These are phyloP conservation scores for Lucifuga dentata DNA, from an alignment of 2,113 vertebrate species.

Conservation along the genomic window DNA sequence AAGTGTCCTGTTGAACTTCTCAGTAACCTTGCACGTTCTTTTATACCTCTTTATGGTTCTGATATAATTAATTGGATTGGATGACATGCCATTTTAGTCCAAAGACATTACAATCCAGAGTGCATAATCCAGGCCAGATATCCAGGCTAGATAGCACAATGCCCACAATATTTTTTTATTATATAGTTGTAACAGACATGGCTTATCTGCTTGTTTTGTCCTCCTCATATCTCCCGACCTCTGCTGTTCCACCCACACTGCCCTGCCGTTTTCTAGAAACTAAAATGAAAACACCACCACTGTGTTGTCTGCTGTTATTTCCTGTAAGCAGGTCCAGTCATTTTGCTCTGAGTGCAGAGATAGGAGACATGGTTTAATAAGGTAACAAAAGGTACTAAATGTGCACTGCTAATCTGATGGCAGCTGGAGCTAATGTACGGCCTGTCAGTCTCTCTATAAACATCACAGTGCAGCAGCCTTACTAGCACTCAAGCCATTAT, in stretches of 20 bases:
- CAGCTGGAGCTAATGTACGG: slow-evolving; percentile 25
- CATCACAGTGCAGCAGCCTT: slow-evolving; percentile 24
- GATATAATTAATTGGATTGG: not conserved
- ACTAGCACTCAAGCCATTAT: slow-evolving; percentile 44
- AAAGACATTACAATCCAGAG: not conserved
- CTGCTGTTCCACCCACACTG: slow-evolving; percentile 24
- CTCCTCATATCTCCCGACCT: slow-evolving; percentile 13
- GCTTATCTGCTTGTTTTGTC: slow-evolving; percentile 37
- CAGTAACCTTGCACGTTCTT: too few relatives aligned
- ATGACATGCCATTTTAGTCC: slow-evolving; percentile 3
- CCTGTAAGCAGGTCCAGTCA: slow-evolving; percentile 32
- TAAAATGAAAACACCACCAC: slow-evolving; percentile 40
- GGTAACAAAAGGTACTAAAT: slow-evolving; percentile 42
- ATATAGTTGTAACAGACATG: slow-evolving; percentile 7
- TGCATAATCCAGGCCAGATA: not conserved
- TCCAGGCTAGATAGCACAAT: not conserved
- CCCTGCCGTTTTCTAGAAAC: slow-evolving; percentile 5
- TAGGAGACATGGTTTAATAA: slow-evolving; percentile 49
- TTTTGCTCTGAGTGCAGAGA: slow-evolving; percentile 32
- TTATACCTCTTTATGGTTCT: not conserved
- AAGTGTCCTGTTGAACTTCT: too few relatives aligned
- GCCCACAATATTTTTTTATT: slow-evolving; percentile 13
- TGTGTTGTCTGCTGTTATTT: slow-evolving; percentile 30
- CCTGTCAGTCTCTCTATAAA: slow-evolving; percentile 38
- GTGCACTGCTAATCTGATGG: slow-evolving; percentile 48